Conservation (phyloP, 2,888 invertebrate genomes). For the Erebia aethiops region DNA sequence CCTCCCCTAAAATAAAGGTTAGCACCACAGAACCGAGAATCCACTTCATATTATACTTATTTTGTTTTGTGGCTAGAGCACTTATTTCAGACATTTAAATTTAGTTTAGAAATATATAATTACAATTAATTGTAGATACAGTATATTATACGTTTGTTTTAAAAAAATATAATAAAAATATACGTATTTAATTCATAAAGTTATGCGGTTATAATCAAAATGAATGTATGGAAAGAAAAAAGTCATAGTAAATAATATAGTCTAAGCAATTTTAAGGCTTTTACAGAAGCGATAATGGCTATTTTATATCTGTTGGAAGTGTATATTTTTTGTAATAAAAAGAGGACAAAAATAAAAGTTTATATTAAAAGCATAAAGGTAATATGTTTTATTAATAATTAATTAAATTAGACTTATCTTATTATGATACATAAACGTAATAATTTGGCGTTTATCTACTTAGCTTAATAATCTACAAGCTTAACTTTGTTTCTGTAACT, state of each 20-base stretch:
- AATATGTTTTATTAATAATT: conserved; percentile 34
- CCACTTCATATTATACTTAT: too few relatives aligned
- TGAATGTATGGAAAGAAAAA: not conserved
- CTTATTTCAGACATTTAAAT: too few relatives aligned
- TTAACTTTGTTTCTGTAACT: conserved; percentile 61
- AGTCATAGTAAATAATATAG: not conserved
- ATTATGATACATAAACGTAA: conserved; percentile 32
- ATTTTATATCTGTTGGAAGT: conserved; percentile 5
- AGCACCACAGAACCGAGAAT: too few relatives aligned
- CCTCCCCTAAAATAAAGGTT: too few relatives aligned
- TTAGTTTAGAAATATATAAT: too few relatives aligned
- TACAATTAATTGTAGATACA: too few relatives aligned
- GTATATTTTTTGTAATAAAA: conserved; percentile 31
- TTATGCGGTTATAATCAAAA: not conserved
- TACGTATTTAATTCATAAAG: not conserved
- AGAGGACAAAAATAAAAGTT: conserved; percentile 22
- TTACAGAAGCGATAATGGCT: not conserved
- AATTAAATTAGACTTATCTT: conserved; percentile 35
- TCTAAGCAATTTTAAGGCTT: not conserved
- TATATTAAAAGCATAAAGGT: conserved; percentile 20
- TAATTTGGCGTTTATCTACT: conserved; percentile 26
- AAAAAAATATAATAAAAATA: not conserved
- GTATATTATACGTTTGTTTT: not conserved
- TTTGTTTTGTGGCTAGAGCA: too few relatives aligned
- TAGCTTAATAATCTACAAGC: conserved; percentile 67